Evolutionary conservation across 1,140 invertebrate genomes (phyloP), one percentile per base, ranked within the genome.

Genomic region (Nautilus pompilius): DNA sequence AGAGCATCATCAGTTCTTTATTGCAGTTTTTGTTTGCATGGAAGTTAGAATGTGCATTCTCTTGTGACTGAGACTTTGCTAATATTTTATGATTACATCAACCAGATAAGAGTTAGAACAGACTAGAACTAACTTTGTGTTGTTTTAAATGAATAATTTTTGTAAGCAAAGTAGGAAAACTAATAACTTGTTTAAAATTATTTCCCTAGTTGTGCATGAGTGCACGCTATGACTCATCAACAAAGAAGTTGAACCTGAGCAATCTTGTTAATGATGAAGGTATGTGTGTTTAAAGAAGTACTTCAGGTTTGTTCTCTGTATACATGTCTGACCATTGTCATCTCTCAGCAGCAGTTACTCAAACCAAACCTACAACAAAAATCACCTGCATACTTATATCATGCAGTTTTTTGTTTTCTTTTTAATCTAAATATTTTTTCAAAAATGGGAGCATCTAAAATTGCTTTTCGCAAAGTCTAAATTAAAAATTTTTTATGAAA

Each of bases 241-340:
- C 87, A 8, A 93, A 92, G 74, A 87, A 90, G 1, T 81, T 96
- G 1, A 89, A 93, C 79, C 82, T 96, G 10, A 89, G 88, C 0
- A 88, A 88, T 49, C 93, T 96, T 74, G 89, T 93, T 83, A 82
- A 86, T 55, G 92, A 93, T 86, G 84, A 87, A 71, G 85, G 89
- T 90, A 85, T 67, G 58, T 55, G 26, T 6, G 6, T 36, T n/a
- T n/a, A n/a, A n/a, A n/a, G n/a, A n/a, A n/a, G n/a, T n/a, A n/a
- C n/a, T n/a, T n/a, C n/a, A n/a, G n/a, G n/a, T n/a, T 49, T 1
- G n/a, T 56, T 30, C 45, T 28, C 82, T 57, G n/a, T 46, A 46
- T 59, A 53, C 28, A 58, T 15, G 15, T 17, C 29, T 8, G 15
- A 4, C 3, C 36, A 46, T 13, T 17, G n/a, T 22, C 13, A 22